A percentile compares a stretch with the other conserved stretches of the same genome.
Evolutionary conservation across 2,797 vertebrate species (phyloP).

Genomic region (Neosilurus mollespiculum): DNA sequence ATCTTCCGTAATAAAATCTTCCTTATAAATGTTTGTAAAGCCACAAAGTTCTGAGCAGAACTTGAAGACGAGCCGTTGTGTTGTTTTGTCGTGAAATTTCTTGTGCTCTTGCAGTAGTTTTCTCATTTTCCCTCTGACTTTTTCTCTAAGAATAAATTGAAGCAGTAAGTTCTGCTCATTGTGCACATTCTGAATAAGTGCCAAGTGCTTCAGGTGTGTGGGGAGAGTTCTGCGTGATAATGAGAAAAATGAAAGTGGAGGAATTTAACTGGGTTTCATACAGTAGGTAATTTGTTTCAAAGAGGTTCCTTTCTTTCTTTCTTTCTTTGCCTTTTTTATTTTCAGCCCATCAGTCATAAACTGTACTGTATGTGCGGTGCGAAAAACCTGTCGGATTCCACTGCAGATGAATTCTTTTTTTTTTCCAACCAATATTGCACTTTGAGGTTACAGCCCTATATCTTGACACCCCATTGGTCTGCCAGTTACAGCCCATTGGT

Average conservation of each 20-base stretch:
- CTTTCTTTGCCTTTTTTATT: neutral
- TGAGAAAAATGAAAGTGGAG: neutral
- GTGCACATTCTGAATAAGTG: neutral
- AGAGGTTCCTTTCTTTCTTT: neutral
- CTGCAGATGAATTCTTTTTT: neutral
- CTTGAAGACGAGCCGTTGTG: neutral
- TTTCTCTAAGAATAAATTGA: conserved; percentile 13
- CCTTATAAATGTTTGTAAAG: neutral
- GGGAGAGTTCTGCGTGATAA: conserved; percentile 7
- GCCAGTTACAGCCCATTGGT: no score
- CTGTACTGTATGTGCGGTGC: neutral
- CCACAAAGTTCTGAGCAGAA: neutral
- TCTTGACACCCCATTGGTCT: no score
- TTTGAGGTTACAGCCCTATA: neutral
- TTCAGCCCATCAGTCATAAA: neutral
- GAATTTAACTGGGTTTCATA: neutral
- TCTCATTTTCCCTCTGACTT: neutral
- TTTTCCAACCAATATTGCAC: neutral
- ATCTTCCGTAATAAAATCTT: conserved; percentile 18
- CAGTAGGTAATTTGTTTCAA: conserved; percentile 1
- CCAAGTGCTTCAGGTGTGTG: neutral
- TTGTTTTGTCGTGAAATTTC: neutral
- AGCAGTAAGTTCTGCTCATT: neutral
- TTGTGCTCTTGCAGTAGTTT: neutral
- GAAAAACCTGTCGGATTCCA: neutral